phyloP scores from a whole-genome alignment of 2,797 vertebrate genomes.

The Lithobates pipiens region DNA sequence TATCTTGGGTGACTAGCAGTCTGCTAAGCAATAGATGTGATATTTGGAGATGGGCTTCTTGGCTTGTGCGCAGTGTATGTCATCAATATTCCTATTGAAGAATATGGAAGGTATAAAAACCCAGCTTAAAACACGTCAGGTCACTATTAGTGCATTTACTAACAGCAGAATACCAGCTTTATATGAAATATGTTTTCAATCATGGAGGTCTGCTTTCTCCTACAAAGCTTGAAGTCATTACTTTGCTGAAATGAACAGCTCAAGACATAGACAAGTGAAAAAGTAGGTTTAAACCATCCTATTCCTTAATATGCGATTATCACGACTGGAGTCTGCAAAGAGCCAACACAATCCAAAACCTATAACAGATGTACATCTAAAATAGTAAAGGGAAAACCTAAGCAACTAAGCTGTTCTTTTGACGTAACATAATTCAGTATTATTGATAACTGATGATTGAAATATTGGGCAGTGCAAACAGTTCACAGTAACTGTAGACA shows the following conservation, averaged over 20 bases:
- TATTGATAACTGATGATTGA: conserved; percentile 15
- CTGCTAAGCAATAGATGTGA: neutral
- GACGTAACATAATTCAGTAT: neutral
- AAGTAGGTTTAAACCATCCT: neutral
- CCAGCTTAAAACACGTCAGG: neutral
- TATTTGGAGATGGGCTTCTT: neutral
- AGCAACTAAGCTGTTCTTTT: neutral
- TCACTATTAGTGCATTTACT: neutral
- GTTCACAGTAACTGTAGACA: conserved; percentile 10
- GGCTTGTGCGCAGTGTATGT: neutral
- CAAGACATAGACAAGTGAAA: neutral
- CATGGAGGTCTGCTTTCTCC: neutral
- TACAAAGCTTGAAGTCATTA: neutral
- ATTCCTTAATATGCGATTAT: neutral
- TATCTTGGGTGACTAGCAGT: too few relatives aligned
- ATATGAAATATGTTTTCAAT: conserved; percentile 6
- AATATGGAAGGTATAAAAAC: neutral
- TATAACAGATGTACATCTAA: neutral
- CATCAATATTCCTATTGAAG: neutral
- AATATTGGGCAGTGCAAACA: neutral
- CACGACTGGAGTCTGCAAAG: neutral
- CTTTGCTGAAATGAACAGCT: neutral
- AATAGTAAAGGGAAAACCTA: neutral
- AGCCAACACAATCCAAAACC: neutral
- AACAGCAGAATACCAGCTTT: neutral